A percentile compares a stretch with the other conserved stretches of the same genome.
Conservation (phyloP, 2,888 invertebrate genomes). For the Drosophila differens region DNA sequence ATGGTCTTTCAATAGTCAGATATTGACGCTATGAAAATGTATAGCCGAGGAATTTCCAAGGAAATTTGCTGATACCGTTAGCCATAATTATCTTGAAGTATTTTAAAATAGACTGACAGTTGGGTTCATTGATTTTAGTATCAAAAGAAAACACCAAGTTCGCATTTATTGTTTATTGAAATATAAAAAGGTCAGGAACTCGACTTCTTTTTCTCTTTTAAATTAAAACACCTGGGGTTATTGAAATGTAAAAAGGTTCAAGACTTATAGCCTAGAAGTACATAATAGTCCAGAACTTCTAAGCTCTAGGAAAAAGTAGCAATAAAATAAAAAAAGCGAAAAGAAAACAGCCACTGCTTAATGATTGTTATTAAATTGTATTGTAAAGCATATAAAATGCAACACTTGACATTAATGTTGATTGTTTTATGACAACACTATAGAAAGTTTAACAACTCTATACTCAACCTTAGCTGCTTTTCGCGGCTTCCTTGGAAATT, state of each 20-base stretch:
- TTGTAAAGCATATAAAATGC: background rate
- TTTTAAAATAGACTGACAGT: background rate
- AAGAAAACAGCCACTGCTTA: background rate
- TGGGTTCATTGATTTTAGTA: background rate
- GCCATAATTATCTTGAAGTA: background rate
- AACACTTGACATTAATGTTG: conserved; percentile 1
- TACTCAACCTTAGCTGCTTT: background rate
- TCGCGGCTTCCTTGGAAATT: background rate
- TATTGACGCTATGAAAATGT: background rate
- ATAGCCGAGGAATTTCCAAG: background rate
- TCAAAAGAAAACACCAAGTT: background rate
- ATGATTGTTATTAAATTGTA: background rate
- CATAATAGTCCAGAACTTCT: background rate
- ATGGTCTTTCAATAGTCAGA: background rate
- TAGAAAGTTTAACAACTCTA: conserved; percentile 7
- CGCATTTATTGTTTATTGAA: background rate
- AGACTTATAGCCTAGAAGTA: background rate
- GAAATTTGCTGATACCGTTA: background rate
- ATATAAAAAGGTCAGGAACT: background rate
- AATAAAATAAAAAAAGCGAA: background rate
- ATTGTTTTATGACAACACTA: conserved; percentile 3
- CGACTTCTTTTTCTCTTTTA: background rate
- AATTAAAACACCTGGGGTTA: background rate
- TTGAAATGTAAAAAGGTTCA: background rate
- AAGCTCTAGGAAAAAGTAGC: background rate